A percentile compares a stretch with the other conserved stretches of the same genome.
Evolutionary conservation across 2,888 invertebrate species (phyloP).

Genomic region (Brachyptera putata): DNA sequence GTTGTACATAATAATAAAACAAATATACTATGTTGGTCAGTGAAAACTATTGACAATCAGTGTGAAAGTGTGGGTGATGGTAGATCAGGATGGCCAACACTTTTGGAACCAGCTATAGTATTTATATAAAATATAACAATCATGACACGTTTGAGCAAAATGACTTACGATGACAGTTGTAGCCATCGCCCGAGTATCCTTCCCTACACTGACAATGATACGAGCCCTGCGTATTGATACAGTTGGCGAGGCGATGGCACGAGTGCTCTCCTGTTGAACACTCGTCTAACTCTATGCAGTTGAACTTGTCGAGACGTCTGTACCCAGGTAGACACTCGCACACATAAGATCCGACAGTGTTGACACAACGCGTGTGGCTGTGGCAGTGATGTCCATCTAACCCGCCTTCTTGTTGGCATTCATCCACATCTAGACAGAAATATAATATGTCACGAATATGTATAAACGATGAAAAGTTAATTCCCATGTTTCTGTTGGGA

Average conservation of each 20-base stretch:
- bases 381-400: constrained; percentile 80
- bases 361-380: constrained; percentile 77
- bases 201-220: constrained; percentile 69
- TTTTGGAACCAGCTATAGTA: too few species aligned
- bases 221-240: constrained; percentile 77
- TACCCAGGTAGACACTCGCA: constrained; percentile 82
- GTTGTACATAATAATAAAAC: too few species aligned
- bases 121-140: too few species aligned
- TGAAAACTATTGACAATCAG: too few species aligned
- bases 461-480: not conserved
- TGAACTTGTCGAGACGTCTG: constrained; percentile 69
- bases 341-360: constrained; percentile 74
- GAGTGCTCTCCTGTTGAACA: constrained; percentile 66
- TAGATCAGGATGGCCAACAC: too few species aligned
- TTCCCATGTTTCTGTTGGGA: not conserved
- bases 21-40: too few species aligned
- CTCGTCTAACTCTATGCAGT: constrained; percentile 77
- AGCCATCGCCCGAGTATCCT: constrained; percentile 76
- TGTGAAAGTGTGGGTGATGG: too few species aligned
- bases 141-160: too few species aligned
- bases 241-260: constrained; percentile 71
- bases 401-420: constrained; percentile 74
- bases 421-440: constrained; percentile 68
- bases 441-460: not conserved
- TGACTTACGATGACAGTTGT: constrained; percentile 74